Base-by-base conservation (phyloP, 2,113 vertebrate species). In the Euleptes europaea region DNA sequence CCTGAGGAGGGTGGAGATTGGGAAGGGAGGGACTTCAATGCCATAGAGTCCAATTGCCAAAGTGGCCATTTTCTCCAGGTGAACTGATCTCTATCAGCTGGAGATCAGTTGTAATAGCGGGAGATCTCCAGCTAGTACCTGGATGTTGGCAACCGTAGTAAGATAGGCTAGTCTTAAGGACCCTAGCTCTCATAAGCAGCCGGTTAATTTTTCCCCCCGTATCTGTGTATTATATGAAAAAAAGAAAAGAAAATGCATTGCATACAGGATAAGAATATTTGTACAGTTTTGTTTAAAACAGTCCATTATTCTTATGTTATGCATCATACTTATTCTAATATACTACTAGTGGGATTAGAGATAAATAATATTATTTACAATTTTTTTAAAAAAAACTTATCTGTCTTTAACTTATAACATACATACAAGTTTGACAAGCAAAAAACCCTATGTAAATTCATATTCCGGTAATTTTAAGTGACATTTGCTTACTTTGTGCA, bases 281-380 rank as follows among this genome's bases (percentile, higher is more conserved):
- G 31, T 78, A 23, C 14, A 47, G 40, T 66, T 92, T 72, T 44
- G 71, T 72, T 82, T 84, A 77, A 13, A 14, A 38, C 65, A 47
- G 38, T 85, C 86, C 75, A 60, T 57, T 77, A 79, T 85, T 75
- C n/a, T 80, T 80, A 67, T n/a, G 19, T 33, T 35, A 33, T 49
- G 1, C 33, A 4, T 47, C 1, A 9, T 28, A 0, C 6, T 60
- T 8, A 57, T 76, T 85, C 81, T 80, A 11, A 78, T n/a, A 80
- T 9, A 84, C 77, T 76, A 44, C 28, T 69, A 42, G 47, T 70
- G 79, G 84, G 90, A 84, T 70, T 28, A 75, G 44, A 65, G 23
- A 57, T 83, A 67, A 86, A 85, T 86, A 77, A n/a, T 86, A 76
- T 57, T 49, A 87, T 91, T 40, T 93, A 26, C 19, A 71, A 44